A percentile compares a stretch with the other conserved stretches of the same genome.
Conservation (phyloP, 2,113 vertebrate genomes). For the Bubo scandiacus region DNA sequence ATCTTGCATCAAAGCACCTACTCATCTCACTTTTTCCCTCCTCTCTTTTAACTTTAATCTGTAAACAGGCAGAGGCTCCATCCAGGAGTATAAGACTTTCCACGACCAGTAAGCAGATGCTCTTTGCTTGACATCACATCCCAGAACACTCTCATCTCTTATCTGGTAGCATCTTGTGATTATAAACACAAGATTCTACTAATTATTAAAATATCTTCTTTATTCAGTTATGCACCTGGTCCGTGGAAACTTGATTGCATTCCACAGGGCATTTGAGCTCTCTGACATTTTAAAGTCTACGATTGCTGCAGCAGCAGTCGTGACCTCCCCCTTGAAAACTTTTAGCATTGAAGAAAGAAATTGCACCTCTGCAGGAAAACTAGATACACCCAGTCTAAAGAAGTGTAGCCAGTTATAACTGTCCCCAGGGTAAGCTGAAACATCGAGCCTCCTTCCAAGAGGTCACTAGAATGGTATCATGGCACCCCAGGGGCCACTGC, state of each 20-base stretch:
- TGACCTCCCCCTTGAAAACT: not conserved
- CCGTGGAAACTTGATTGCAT: not conserved
- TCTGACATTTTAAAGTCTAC: not conserved
- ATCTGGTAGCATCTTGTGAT: not conserved
- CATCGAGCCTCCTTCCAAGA: not conserved
- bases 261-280: not conserved
- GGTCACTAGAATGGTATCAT: not conserved
- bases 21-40: not conserved
- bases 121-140: not conserved
- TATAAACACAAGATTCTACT: not conserved
- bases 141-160: not conserved
- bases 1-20: not conserved
- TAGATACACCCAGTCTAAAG: not conserved
- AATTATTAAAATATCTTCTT: not conserved
- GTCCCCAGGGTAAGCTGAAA: not conserved
- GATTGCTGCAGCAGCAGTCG: not conserved
- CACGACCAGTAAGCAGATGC: not conserved
- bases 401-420: not conserved
- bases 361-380: not conserved
- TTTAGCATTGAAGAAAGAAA: not conserved
- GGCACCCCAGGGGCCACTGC: not conserved
- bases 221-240: not conserved
- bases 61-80: not conserved
- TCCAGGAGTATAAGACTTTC: not conserved
- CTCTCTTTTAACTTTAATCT: not conserved